Percentiles rank a stretch among this genome's conserved stretches.
phyloP scores from a whole-genome alignment of 2,113 vertebrate species.

The Prionailurus viverrinus region DNA sequence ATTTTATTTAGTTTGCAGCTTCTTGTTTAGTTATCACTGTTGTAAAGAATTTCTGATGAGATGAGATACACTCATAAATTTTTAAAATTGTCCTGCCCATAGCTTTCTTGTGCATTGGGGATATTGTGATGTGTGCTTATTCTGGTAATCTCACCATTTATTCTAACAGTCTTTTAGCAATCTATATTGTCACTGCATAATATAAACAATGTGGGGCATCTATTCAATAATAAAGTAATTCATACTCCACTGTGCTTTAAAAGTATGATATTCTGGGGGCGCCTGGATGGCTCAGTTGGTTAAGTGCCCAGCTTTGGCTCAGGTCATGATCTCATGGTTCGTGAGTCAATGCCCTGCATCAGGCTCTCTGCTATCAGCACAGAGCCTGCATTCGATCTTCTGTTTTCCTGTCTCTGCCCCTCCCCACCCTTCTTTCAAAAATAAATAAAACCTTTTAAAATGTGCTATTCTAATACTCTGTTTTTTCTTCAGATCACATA shows the following conservation, averaged over 20 bases:
- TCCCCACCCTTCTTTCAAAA: no score
- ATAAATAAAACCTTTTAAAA: no score
- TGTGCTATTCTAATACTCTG: no score
- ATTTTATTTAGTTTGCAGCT: neutral
- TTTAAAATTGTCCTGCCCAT: neutral
- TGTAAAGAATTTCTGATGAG: neutral
- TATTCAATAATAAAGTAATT: slow-evolving; percentile 47
- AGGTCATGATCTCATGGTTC: no score
- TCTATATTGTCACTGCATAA: neutral
- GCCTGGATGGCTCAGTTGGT: no score
- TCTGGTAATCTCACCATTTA: neutral
- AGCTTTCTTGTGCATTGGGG: neutral
- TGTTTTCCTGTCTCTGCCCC: no score
- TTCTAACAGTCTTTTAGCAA: neutral
- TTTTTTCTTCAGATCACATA: no score
- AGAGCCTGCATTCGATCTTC: no score
- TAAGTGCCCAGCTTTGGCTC: no score
- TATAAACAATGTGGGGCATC: neutral
- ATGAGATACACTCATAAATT: neutral
- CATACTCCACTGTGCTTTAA: neutral
- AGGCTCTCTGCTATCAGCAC: no score
- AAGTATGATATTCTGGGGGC: neutral
- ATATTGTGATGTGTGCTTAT: neutral
- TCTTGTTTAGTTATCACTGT: neutral
- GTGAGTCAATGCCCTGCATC: no score